phyloP scores from a whole-genome alignment of 2,113 vertebrate genomes.

The Gobio gobio region DNA sequence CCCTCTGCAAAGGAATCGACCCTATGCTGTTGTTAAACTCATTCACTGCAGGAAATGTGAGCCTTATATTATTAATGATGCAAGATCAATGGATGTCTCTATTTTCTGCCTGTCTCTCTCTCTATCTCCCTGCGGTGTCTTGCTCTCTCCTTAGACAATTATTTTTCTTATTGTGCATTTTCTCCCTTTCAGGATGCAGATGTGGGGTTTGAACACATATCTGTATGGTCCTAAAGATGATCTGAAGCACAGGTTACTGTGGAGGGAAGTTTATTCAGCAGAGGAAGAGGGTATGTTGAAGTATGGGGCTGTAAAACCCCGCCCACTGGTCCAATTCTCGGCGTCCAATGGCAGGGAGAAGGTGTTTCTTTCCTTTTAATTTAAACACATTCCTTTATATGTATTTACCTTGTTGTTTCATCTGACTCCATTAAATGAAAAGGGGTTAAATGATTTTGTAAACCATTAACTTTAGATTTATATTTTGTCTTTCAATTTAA shows the following conservation, averaged over 20 bases:
- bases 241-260: slow-evolving; percentile 86
- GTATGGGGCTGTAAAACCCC: no score
- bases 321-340: no score
- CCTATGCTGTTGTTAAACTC: slow-evolving; percentile 9
- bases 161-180: not conserved
- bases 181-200: slow-evolving; percentile 75
- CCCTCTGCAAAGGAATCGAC: slow-evolving; percentile 36
- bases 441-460: no score
- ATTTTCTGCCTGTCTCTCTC: not conserved
- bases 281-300: slow-evolving; percentile 81
- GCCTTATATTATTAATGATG: slow-evolving; percentile 47
- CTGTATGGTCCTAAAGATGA: slow-evolving; percentile 87
- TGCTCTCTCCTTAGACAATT: not conserved
- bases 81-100: slow-evolving; percentile 30
- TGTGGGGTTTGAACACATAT: slow-evolving; percentile 83
- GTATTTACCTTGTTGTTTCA: no score
- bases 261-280: slow-evolving; percentile 86
- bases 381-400: no score
- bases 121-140: not conserved
- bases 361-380: no score
- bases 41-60: slow-evolving; percentile 29
- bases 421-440: no score
- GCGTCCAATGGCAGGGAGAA: no score
- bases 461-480: no score
- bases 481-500: no score